phyloP scores from a whole-genome alignment of 2,797 vertebrate genomes.

The Myotis planiceps region DNA sequence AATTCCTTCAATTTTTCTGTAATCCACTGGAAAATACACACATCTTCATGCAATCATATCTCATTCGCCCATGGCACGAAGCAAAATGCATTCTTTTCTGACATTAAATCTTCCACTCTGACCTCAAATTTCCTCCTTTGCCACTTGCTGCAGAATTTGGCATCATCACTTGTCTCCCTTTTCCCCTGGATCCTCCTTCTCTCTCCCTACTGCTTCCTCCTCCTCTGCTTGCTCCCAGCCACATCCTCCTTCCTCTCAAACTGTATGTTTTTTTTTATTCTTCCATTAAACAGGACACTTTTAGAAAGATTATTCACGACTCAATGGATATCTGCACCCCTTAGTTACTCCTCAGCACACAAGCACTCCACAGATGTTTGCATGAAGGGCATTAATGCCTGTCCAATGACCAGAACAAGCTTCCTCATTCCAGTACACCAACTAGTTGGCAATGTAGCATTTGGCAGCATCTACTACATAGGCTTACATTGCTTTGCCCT shows the following conservation, averaged over 20 bases:
- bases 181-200: rapidly evolving
- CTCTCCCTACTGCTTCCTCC: background rate
- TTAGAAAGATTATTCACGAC: background rate
- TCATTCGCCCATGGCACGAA: background rate
- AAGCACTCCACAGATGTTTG: background rate
- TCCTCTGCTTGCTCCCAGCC: background rate
- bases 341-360: background rate
- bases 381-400: background rate
- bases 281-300: background rate
- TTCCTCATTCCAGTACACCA: background rate
- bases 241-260: background rate
- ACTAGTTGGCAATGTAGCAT: background rate
- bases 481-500: background rate
- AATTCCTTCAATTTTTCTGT: constrained; percentile 23
- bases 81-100: background rate
- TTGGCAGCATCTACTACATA: background rate
- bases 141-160: background rate
- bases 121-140: background rate
- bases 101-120: background rate
- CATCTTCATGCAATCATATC: background rate
- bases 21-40: background rate
- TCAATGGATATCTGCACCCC: background rate
- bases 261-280: background rate
- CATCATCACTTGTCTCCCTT: background rate
- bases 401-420: background rate